Conservation (phyloP, 2,113 vertebrate genomes). For the Oryzias woworae region DNA sequence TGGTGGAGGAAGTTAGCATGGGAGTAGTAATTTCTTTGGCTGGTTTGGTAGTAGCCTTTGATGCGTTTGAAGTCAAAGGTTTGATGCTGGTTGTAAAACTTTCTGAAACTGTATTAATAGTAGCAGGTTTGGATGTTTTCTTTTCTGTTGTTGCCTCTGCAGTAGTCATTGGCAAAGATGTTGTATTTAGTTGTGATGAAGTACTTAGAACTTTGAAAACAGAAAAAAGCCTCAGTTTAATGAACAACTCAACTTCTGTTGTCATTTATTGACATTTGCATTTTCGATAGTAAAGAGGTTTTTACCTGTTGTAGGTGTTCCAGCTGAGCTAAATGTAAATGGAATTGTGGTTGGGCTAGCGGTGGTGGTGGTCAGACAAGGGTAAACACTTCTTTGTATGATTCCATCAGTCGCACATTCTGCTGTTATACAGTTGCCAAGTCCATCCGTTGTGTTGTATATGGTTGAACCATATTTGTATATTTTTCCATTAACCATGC, state of each 20-base stretch:
- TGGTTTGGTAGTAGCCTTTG: too few relatives aligned
- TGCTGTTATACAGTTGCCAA: conserved; percentile 83
- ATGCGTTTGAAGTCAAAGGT: too few relatives aligned
- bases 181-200: neutral
- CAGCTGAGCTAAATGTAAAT: conserved; percentile 35
- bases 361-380: conserved; percentile 52
- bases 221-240: too few relatives aligned
- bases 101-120: too few relatives aligned
- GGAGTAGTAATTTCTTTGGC: neutral
- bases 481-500: conserved; percentile 73
- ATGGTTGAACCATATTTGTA: conserved; percentile 76
- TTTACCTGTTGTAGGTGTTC: conserved; percentile 5
- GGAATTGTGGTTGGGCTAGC: conserved; percentile 36
- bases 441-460: conserved; percentile 87
- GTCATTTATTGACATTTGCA: too few relatives aligned
- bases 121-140: too few relatives aligned
- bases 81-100: too few relatives aligned
- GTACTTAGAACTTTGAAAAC: neutral
- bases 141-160: neutral
- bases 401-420: conserved; percentile 79
- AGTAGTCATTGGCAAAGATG: neutral
- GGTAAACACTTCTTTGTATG: conserved; percentile 54
- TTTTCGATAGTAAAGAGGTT: neutral
- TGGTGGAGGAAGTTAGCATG: neutral
- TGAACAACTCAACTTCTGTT: too few relatives aligned